Evolutionary conservation across 2,797 vertebrate genomes (phyloP).

Genomic region (Muraenolepis orangiensis): DNA sequence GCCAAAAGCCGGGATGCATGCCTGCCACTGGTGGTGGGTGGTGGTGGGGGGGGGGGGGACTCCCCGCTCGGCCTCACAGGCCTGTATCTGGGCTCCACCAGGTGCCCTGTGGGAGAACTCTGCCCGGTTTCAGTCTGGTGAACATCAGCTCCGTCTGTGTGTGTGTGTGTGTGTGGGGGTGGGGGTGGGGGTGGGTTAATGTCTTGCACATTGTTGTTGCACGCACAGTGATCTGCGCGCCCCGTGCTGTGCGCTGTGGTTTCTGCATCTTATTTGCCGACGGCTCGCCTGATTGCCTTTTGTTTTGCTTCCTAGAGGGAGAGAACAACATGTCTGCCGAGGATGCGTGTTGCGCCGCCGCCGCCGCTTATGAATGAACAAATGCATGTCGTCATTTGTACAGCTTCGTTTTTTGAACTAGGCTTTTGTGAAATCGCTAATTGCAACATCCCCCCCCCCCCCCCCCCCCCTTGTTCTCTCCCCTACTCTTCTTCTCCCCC

Average conservation of each 20-base stretch:
- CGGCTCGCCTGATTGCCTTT: constrained; percentile 6
- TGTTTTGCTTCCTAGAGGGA: not conserved
- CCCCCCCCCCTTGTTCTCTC: too few species aligned
- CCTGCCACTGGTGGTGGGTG: constrained; percentile 46
- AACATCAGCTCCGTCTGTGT: too few species aligned
- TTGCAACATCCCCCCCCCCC: too few species aligned
- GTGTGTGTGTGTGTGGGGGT: too few species aligned
- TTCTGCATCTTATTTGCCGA: not conserved
- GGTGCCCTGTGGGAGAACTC: constrained; percentile 31
- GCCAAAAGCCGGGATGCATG: constrained; percentile 60
- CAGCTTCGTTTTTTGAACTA: too few species aligned
- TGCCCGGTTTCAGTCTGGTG: too few species aligned
- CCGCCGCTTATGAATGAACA: too few species aligned
- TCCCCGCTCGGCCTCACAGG: constrained; percentile 10
- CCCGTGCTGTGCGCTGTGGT: constrained; percentile 8
- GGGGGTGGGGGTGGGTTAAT: not conserved
- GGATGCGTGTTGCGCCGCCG: not conserved
- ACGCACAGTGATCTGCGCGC: constrained; percentile 14
- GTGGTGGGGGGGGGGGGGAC: constrained; percentile 28
- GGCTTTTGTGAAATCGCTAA: too few species aligned
- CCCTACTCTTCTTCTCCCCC: too few species aligned
- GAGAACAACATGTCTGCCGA: not conserved
- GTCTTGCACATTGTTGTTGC: constrained; percentile 22
- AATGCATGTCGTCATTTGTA: too few species aligned
- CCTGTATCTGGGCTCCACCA: constrained; percentile 23